Evolutionary conservation across 2,888 invertebrate genomes (phyloP), one percentile per base, ranked within the genome.

Genomic region (Crematogaster levior): DNA sequence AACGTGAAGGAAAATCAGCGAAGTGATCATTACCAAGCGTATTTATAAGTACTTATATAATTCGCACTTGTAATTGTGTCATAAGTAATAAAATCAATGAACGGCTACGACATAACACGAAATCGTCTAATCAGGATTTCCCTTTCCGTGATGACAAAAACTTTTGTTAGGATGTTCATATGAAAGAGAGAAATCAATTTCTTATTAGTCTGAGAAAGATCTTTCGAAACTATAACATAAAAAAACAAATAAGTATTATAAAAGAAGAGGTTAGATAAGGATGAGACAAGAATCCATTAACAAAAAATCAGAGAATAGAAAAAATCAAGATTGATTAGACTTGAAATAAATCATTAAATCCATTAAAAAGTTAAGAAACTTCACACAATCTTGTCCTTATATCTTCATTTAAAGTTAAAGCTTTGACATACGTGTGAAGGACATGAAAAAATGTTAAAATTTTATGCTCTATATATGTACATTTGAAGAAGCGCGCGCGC

Each of bases 41-140:
- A 12, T 43, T 4, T 7, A 18, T 1, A 61, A n/a, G 30, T 24
- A 34, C 6, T 15, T 53, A 58, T 46, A 6, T 72, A 72, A 56
- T 63, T 74, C 15, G 30, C 34, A 48, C 48, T 51, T 37, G 18
- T 34, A 60, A 46, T 60, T 74, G 24, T 24, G 46, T 74, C 48
- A 46, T 48, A 34, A 74, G 7, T 61, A 46, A 73, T 60, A 65
- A 56, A 72, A 12, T 56, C 72, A 1, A 5, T 40, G 12, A 40
- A 27, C 18, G 18, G n/a, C 40, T 70, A 53, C 12, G 15, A 48
- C 27, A 46, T 12, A 30, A 15, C 7, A 48, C 21, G 12, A 15
- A 60, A 21, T 60, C 12, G 21, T 10, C 15, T 48, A 24, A 74
- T 65, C n/a, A 75, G 65, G 15, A 65, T 75, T 37, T 51, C 65